These are phyloP conservation scores for Actinostola sp. DNA, from an alignment of 92 coral and sea anemone genomes.

Conservation along the genomic window DNA sequence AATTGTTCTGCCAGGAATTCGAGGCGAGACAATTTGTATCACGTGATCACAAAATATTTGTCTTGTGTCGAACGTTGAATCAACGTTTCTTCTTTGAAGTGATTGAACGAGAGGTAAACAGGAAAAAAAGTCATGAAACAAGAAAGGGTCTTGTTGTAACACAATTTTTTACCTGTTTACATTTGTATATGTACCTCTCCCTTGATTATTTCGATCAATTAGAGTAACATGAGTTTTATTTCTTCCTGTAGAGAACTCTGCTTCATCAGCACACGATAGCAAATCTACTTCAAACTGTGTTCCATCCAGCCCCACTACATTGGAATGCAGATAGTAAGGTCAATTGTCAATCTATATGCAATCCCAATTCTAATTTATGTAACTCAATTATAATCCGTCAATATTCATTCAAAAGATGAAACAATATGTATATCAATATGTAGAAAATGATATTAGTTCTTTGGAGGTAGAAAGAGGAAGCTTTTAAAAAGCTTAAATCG, in stretches of 20 bases:
- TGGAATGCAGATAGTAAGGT: conserved; percentile 93
- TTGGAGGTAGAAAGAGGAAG: neutral
- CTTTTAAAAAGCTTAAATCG: neutral
- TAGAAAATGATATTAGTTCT: conserved; percentile 9
- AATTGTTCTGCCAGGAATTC: too few relatives aligned
- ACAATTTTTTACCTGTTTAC: too few relatives aligned
- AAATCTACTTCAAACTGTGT: conserved; percentile 37
- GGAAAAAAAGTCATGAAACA: too few relatives aligned
- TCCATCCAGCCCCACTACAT: conserved; percentile 55
- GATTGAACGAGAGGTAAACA: too few relatives aligned
- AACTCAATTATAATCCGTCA: neutral
- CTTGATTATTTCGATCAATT: neutral
- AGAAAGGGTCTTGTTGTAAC: too few relatives aligned
- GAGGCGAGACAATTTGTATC: too few relatives aligned
- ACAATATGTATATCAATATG: neutral
- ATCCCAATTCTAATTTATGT: conserved; percentile 20
- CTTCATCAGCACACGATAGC: conserved; percentile 19
- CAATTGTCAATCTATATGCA: conserved; percentile 20
- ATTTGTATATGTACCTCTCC: neutral
- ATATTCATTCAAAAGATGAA: neutral
- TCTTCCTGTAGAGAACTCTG: conserved; percentile 4
- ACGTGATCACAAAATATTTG: too few relatives aligned
- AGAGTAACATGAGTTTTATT: neutral
- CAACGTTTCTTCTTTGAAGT: too few relatives aligned
- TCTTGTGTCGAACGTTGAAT: too few relatives aligned